A percentile compares a stretch with the other conserved stretches of the same genome.
phyloP scores from a whole-genome alignment of 2,888 invertebrate genomes.

The Orthonevra nobilis region DNA sequence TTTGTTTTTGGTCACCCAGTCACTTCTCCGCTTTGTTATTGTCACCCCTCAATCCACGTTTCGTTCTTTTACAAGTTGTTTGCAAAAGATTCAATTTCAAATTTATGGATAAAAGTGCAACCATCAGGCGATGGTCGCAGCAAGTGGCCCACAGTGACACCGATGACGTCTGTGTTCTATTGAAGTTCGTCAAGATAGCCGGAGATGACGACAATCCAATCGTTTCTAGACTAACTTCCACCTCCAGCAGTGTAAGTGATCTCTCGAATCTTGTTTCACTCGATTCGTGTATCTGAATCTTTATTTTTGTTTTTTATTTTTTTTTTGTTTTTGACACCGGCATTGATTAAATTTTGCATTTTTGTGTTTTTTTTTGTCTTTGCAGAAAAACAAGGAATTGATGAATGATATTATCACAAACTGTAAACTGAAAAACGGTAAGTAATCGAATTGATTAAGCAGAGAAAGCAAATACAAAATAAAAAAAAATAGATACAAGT shows the following conservation, averaged over 20 bases:
- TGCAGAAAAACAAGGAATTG: constrained; percentile 88
- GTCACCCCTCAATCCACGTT: constrained; percentile 20
- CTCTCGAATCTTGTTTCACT: not conserved
- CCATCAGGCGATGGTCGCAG: constrained; percentile 76
- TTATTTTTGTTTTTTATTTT: not conserved
- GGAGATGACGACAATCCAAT: constrained; percentile 17
- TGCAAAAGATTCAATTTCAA: not conserved
- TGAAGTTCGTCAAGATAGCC: constrained; percentile 72
- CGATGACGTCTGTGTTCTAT: constrained; percentile 74
- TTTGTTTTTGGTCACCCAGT: constrained; percentile 9
- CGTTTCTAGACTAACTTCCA: constrained; percentile 33
- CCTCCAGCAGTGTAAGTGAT: constrained; percentile 41
- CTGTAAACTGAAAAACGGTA: constrained; percentile 85
- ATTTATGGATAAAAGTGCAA: constrained; percentile 56
- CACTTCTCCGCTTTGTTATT: constrained; percentile 1
- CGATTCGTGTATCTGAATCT: not conserved
- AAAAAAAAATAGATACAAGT: no score
- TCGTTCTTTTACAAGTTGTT: constrained; percentile 37
- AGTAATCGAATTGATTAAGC: constrained; percentile 80
- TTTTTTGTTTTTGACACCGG: constrained; percentile 1
- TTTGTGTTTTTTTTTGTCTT: constrained; percentile 73
- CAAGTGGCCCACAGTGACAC: constrained; percentile 75
- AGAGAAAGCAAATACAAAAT: no score
- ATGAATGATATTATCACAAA: constrained; percentile 87
- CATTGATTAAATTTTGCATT: constrained; percentile 30